Percentiles rank a stretch among this genome's conserved stretches.
Conservation (phyloP, 2,888 invertebrate species). For the Cheiracanthium punctorium region DNA sequence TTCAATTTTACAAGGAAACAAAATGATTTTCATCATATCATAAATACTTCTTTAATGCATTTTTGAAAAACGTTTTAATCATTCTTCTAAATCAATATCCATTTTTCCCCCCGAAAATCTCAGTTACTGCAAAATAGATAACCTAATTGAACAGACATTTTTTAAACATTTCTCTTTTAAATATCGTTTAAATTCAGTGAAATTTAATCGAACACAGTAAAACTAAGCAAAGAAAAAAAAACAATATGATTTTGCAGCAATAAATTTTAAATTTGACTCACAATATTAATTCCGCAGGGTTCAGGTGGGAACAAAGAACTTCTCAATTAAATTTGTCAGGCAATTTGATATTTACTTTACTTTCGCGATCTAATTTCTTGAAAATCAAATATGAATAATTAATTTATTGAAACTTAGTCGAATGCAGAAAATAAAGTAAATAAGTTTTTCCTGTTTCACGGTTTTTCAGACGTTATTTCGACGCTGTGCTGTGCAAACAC, state of each 20-base stretch:
- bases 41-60: too few species aligned
- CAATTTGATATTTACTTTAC: constrained; percentile 68
- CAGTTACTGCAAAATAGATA: neutral
- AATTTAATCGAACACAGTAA: neutral
- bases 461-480: constrained; percentile 62
- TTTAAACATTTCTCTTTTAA: neutral
- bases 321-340: constrained; percentile 65
- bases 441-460: constrained; percentile 51
- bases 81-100: neutral
- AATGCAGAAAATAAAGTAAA: constrained; percentile 55
- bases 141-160: neutral
- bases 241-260: neutral
- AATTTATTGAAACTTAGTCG: constrained; percentile 69
- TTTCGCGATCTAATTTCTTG: constrained; percentile 67
- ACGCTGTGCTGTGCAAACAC: constrained; percentile 56
- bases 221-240: neutral
- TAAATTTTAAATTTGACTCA: constrained; percentile 55
- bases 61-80: too few species aligned
- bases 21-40: too few species aligned
- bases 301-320: constrained; percentile 50
- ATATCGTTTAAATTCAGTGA: neutral
- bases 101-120: neutral
- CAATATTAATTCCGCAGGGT: constrained; percentile 53
- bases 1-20: too few species aligned
- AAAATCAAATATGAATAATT: constrained; percentile 70